Evolutionary conservation across 2,113 vertebrate genomes (phyloP), one percentile per base, ranked within the genome.

Genomic region (Myotis davidii): DNA sequence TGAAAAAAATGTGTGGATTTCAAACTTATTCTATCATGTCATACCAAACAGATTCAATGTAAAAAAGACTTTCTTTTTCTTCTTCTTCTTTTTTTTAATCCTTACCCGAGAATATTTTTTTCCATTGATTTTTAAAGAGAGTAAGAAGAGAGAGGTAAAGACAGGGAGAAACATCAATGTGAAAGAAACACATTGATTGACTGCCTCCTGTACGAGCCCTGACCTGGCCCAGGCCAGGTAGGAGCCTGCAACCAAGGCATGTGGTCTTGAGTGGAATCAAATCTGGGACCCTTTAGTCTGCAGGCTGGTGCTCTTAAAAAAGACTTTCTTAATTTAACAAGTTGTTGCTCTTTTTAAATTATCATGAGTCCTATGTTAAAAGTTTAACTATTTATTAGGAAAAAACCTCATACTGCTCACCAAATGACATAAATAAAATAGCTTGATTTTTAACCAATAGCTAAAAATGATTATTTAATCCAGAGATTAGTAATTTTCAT

Each of bases 331-430:
- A 77, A 85, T 88, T n/a, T 72, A 93, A 94, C 59, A 93, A 42
- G 74, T n/a, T 76, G n/a, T 84, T 96, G 39, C 7, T 87, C 52
- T 95, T 85, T 77, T 79, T 56, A 92, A 83, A 84, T 84, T 59
- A 91, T 94, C 27, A 8, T 39, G 91, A 67, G 11, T 70, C 50
- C 54, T 78, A 61, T 34, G 27, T 76, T 45, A 87, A 78, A 87
- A 95, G 64, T 54, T 84, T 79, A 76, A 96, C 20, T 52, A 65
- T 64, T 67, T 91, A 86, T 88, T 73, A 94, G 6, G 54, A 45
- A 86, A 91, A 94, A 89, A 52, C 12, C 9, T 54, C 18, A 37
- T 59, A 84, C 2, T 76, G 9, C 5, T 91, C 52, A 79, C 14
- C 32, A 84, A 32, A 25, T 59, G 87, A 59, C 18, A 89, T 16